Percentiles rank a stretch among this genome's conserved stretches.
phyloP scores from a whole-genome alignment of 1,140 invertebrate species.

The Drosophila pruinosa region DNA sequence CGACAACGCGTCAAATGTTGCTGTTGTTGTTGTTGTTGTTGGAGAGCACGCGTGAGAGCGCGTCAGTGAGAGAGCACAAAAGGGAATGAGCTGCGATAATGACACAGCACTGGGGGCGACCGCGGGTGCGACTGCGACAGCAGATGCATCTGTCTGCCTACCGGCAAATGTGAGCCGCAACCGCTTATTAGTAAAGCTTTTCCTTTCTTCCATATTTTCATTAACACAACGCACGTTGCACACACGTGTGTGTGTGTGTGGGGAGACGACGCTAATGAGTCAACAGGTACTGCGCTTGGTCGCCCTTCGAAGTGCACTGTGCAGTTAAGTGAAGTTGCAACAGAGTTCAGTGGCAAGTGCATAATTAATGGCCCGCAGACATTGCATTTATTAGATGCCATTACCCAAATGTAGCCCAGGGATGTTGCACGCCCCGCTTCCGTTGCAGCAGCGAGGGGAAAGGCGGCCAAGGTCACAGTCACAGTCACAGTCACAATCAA shows the following conservation, averaged over 20 bases:
- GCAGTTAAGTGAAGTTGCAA: slow-evolving; percentile 11
- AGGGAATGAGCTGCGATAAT: slow-evolving; percentile 49
- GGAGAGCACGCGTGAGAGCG: not conserved
- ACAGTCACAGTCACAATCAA: not conserved
- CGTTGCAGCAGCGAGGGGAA: slow-evolving; percentile 8
- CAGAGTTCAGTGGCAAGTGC: not conserved
- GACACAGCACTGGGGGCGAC: slow-evolving; percentile 45
- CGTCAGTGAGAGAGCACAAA: not conserved
- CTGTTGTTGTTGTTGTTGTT: no score
- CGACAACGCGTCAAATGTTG: not conserved
- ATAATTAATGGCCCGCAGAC: slow-evolving; percentile 57
- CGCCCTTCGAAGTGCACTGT: slow-evolving; percentile 28
- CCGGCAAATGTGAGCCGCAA: slow-evolving; percentile 37
- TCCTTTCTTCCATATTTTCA: slow-evolving; percentile 37
- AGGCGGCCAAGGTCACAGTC: slow-evolving; percentile 64
- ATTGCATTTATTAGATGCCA: slow-evolving; percentile 54
- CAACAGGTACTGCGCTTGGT: slow-evolving; percentile 71
- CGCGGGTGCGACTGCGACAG: slow-evolving; percentile 10
- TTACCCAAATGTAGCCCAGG: slow-evolving; percentile 48
- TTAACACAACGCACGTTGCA: slow-evolving; percentile 44
- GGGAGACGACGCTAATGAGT: slow-evolving; percentile 51
- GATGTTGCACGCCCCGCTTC: slow-evolving; percentile 30
- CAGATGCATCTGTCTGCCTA: not conserved
- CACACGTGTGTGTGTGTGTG: slow-evolving; percentile 19
- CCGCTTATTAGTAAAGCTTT: slow-evolving; percentile 71